Evolutionary conservation across 2,888 invertebrate genomes (phyloP).

Genomic region (Penaeus monodon): DNA sequence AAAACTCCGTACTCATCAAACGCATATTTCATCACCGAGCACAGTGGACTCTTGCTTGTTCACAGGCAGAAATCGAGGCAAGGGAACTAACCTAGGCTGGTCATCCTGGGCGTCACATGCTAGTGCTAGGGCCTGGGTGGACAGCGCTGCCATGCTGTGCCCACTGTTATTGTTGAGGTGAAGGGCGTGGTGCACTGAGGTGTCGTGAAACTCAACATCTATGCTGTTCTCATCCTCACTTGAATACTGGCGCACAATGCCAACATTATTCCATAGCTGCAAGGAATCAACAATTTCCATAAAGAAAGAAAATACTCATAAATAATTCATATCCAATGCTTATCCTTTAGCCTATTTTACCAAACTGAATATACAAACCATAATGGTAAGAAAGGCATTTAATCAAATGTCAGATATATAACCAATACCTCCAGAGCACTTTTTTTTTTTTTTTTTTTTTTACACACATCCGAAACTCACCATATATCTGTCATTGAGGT

Average conservation of each 20-base stretch:
- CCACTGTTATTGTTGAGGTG: conserved; percentile 87
- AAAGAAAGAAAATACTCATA: too few relatives aligned
- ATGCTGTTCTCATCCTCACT: conserved; percentile 84
- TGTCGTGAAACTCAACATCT: conserved; percentile 96
- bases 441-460: too few relatives aligned
- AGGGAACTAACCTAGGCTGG: conserved; percentile 65
- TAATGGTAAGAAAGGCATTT: too few relatives aligned
- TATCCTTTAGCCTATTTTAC: too few relatives aligned
- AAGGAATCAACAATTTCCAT: neutral
- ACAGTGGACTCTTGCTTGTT: neutral
- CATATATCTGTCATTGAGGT: conserved; percentile 85
- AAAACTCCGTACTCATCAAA: conserved; percentile 55
- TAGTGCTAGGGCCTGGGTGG: conserved; percentile 82
- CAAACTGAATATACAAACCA: too few relatives aligned
- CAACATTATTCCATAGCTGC: conserved; percentile 87
- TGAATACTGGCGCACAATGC: conserved; percentile 86
- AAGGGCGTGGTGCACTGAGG: conserved; percentile 87
- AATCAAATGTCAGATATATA: too few relatives aligned
- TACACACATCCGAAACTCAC: conserved; percentile 66
- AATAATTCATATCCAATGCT: too few relatives aligned
- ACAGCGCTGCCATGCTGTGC: conserved; percentile 90
- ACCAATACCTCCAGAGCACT: too few relatives aligned
- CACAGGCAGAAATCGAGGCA: neutral
- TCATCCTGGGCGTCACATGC: conserved; percentile 76
- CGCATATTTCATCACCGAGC: conserved; percentile 54